Conservation (phyloP, 2,113 vertebrate species). For the Arenaria interpres region DNA sequence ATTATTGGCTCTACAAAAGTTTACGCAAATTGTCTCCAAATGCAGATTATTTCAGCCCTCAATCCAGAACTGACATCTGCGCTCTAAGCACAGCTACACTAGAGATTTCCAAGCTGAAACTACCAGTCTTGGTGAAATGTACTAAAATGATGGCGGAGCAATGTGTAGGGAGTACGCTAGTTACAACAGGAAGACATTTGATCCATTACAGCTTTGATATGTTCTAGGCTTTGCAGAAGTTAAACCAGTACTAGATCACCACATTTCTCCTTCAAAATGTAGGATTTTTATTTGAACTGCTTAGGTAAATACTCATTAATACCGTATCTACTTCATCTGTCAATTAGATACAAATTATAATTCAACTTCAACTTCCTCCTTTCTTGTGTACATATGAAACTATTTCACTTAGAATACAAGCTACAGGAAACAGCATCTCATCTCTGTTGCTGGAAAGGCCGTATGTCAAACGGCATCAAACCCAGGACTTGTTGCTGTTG, state of each 20-base stretch:
- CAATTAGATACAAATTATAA: not conserved
- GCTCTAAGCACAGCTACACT: not conserved
- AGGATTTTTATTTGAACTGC: not conserved
- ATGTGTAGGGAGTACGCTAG: not conserved
- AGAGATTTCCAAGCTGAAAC: not conserved
- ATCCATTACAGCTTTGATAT: not conserved
- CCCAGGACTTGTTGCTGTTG: not conserved
- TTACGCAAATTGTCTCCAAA: not conserved
- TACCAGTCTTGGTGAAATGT: not conserved
- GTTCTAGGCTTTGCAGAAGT: not conserved
- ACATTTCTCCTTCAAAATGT: not conserved
- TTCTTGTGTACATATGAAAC: not conserved
- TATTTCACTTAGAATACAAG: not conserved
- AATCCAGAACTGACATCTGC: not conserved
- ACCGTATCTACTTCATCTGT: not conserved
- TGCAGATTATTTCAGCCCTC: not conserved
- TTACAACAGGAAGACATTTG: not conserved
- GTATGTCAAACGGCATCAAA: fast-evolving
- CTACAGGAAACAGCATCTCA: not conserved
- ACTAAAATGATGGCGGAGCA: not conserved
- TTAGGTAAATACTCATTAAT: not conserved
- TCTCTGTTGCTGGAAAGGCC: not conserved
- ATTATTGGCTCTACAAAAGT: not conserved
- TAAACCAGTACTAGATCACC: not conserved
- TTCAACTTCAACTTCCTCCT: not conserved